These are phyloP conservation scores for Calycopis cecrops DNA, from an alignment of 1,140 invertebrate genomes.

Conservation along the genomic window DNA sequence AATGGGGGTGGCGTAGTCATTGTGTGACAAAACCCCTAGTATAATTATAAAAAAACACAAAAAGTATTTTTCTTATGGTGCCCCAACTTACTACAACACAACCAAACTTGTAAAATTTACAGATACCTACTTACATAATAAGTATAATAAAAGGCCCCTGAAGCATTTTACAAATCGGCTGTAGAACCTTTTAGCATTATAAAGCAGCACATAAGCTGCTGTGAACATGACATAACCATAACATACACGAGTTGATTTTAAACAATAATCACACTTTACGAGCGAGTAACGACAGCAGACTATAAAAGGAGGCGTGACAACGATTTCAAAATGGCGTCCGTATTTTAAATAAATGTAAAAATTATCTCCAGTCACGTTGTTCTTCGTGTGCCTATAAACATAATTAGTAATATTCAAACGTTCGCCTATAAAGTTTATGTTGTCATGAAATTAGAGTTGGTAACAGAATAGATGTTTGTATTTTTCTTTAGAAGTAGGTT, in stretches of 20 bases:
- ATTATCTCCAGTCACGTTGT: slow-evolving; percentile 22
- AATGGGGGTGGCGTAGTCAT: too few relatives aligned
- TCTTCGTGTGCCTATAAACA: slow-evolving; percentile 15
- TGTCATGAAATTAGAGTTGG: background rate
- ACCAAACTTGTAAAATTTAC: too few relatives aligned
- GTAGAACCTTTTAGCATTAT: too few relatives aligned
- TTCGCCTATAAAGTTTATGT: slow-evolving; percentile 6
- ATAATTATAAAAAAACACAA: too few relatives aligned
- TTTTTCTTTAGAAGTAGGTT: background rate
- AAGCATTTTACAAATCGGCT: too few relatives aligned
- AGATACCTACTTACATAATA: too few relatives aligned
- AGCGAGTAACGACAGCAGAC: slow-evolving; percentile 7
- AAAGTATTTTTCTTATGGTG: too few relatives aligned
- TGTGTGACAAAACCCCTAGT: too few relatives aligned
- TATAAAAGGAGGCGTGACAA: slow-evolving; percentile 34
- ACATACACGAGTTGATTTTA: slow-evolving; percentile 5
- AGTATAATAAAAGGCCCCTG: too few relatives aligned
- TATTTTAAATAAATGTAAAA: slow-evolving; percentile 20
- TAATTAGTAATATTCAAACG: slow-evolving; percentile 12
- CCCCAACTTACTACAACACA: too few relatives aligned
- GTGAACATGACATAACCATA: background rate
- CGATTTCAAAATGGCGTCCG: slow-evolving; percentile 30
- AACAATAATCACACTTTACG: slow-evolving; percentile 9
- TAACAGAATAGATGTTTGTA: background rate
- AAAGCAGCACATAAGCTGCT: too few relatives aligned